A percentile compares a stretch with the other conserved stretches of the same genome.
Evolutionary conservation across 2,888 invertebrate genomes (phyloP).

Genomic region (Apodemia duryi): DNA sequence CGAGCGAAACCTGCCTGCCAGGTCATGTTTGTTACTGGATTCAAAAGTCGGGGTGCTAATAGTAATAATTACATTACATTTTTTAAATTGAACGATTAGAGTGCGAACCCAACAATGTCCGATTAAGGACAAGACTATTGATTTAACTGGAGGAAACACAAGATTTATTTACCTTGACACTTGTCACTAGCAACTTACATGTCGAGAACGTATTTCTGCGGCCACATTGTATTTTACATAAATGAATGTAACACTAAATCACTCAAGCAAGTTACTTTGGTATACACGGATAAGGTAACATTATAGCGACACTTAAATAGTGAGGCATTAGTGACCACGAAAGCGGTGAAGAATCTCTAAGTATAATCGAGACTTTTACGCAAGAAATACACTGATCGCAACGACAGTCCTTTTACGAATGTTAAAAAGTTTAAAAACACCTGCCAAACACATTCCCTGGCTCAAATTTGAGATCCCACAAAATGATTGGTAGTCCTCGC

Average conservation of each 20-base stretch:
- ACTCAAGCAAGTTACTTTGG: slow-evolving; percentile 24
- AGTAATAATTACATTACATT: too few relatives aligned
- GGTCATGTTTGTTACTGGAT: too few relatives aligned
- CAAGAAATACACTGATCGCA: background rate
- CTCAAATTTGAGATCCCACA: background rate
- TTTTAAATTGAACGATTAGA: too few relatives aligned
- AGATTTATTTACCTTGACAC: too few relatives aligned
- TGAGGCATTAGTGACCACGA: slow-evolving; percentile 17
- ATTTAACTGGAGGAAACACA: too few relatives aligned
- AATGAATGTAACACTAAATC: background rate
- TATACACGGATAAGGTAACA: slow-evolving; percentile 22
- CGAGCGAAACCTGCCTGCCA: too few relatives aligned
- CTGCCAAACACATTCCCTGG: background rate
- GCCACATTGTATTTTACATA: background rate
- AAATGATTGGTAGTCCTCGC: too few relatives aligned
- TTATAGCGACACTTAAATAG: background rate
- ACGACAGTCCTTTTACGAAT: background rate
- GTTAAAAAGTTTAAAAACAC: background rate
- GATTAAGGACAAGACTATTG: too few relatives aligned
- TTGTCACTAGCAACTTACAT: too few relatives aligned
- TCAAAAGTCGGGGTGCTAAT: too few relatives aligned
- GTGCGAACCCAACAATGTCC: too few relatives aligned
- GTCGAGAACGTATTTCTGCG: background rate
- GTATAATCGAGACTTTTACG: slow-evolving; percentile 1
- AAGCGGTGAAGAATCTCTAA: slow-evolving; percentile 13